These are phyloP conservation scores for Phocoena sinus DNA, from an alignment of 2,113 vertebrate genomes.

Conservation along the genomic window DNA sequence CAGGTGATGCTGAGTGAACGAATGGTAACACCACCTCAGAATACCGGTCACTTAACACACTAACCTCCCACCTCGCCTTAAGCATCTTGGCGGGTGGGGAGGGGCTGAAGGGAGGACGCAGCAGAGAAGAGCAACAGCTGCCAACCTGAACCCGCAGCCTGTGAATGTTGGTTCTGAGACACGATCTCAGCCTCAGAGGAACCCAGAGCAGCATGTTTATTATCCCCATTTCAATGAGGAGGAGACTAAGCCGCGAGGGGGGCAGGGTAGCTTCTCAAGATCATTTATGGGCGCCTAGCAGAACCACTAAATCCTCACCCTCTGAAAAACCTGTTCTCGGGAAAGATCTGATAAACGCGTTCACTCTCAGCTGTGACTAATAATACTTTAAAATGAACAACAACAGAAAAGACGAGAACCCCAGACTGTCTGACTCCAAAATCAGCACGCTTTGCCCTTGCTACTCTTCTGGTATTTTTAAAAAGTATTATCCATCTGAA, in stretches of 20 bases:
- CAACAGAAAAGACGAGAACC: neutral
- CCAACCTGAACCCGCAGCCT: neutral
- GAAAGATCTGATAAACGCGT: neutral
- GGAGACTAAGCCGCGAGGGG: neutral
- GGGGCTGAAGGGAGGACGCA: neutral
- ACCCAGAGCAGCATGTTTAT: neutral
- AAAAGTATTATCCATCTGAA: neutral
- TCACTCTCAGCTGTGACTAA: neutral
- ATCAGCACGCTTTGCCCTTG: neutral
- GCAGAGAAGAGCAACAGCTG: neutral
- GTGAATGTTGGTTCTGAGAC: neutral
- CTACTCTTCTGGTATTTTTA: neutral
- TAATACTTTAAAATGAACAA: neutral
- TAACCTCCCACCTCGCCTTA: neutral
- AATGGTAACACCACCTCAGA: neutral
- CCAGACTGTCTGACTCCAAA: neutral
- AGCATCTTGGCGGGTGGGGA: neutral
- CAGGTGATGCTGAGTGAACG: neutral
- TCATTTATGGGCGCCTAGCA: neutral
- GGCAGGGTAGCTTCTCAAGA: rapidly evolving
- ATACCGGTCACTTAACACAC: neutral
- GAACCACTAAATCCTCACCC: neutral
- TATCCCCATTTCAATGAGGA: neutral
- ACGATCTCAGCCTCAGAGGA: neutral
- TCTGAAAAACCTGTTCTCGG: neutral